A percentile compares a stretch with the other conserved stretches of the same genome.
These are phyloP conservation scores for Euura saliciscinereae DNA, from an alignment of 1,140 invertebrate genomes.

Conservation along the genomic window DNA sequence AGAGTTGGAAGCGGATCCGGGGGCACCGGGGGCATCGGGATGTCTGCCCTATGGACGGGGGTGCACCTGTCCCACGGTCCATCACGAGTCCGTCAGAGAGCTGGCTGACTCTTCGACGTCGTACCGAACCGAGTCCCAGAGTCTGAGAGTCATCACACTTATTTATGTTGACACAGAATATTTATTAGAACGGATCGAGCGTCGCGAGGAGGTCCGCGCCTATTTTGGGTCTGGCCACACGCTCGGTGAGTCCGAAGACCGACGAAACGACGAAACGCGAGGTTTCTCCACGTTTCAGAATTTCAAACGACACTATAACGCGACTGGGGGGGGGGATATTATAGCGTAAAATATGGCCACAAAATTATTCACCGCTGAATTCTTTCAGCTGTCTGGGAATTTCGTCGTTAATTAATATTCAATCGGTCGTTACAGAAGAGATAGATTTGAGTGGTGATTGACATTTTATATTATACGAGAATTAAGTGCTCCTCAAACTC, in stretches of 20 bases:
- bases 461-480: too few relatives aligned
- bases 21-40: constrained; percentile 13
- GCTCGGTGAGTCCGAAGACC: constrained; percentile 22
- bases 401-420: too few relatives aligned
- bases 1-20: constrained; percentile 12
- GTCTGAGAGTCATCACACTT: constrained; percentile 39
- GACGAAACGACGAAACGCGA: too few relatives aligned
- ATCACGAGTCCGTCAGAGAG: constrained; percentile 55
- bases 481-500: too few relatives aligned
- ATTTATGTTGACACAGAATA: constrained; percentile 60
- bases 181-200: constrained; percentile 62
- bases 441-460: too few relatives aligned
- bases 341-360: too few relatives aligned
- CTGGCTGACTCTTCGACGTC: constrained; percentile 34
- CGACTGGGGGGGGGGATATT: too few relatives aligned
- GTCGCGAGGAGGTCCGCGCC: constrained; percentile 36
- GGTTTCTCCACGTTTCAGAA: too few relatives aligned
- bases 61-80: constrained; percentile 56
- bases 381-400: too few relatives aligned
- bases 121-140: constrained; percentile 13
- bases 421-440: too few relatives aligned
- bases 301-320: too few relatives aligned
- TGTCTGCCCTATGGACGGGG: constrained; percentile 9
- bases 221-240: constrained; percentile 44
- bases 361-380: too few relatives aligned